These are phyloP conservation scores for Conops quadrifasciatus DNA, from an alignment of 2,888 invertebrate species.

Conservation along the genomic window DNA sequence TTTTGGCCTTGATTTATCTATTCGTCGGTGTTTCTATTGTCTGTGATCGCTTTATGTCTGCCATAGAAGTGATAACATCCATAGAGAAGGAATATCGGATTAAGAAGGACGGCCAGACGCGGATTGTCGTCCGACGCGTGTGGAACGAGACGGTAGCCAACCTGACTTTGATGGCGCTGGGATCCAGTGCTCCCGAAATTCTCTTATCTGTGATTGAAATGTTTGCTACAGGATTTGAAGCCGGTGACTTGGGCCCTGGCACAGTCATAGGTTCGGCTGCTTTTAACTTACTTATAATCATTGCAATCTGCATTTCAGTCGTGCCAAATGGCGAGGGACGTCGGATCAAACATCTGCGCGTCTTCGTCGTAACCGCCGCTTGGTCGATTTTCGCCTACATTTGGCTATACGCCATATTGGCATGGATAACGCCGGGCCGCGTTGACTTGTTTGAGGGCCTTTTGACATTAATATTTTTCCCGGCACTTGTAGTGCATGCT, in stretches of 20 bases:
- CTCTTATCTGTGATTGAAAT: constrained; percentile 97
- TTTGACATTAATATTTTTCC: constrained; percentile 95
- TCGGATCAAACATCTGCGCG: constrained; percentile 94
- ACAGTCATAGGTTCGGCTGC: constrained; percentile 99
- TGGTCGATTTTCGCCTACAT: constrained; percentile 99
- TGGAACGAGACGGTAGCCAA: constrained; percentile 99
- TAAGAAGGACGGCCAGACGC: constrained; percentile 86
- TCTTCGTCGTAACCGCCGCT: constrained; percentile 96
- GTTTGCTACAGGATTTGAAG: constrained; percentile 92
- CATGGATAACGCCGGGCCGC: constrained; percentile 83
- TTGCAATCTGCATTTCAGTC: constrained; percentile 91
- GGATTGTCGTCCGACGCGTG: constrained; percentile 90
- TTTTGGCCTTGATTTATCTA: neutral
- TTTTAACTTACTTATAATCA: constrained; percentile 98
- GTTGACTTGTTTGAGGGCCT: constrained; percentile 97
- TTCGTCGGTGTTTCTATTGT: neutral
- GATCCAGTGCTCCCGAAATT: constrained; percentile 98
- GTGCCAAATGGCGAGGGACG: constrained; percentile 92
- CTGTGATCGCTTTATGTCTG: neutral
- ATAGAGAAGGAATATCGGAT: constrained; percentile 95
- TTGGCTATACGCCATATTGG: constrained; percentile 96
- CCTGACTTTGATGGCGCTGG: constrained; percentile 97
- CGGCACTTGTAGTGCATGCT: constrained; percentile 93
- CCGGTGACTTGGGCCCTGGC: constrained; percentile 96
- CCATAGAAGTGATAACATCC: constrained; percentile 97